Evolutionary conservation across 1,140 invertebrate genomes (phyloP), one percentile per base, ranked within the genome.

Genomic region (Sinella curviseta): DNA sequence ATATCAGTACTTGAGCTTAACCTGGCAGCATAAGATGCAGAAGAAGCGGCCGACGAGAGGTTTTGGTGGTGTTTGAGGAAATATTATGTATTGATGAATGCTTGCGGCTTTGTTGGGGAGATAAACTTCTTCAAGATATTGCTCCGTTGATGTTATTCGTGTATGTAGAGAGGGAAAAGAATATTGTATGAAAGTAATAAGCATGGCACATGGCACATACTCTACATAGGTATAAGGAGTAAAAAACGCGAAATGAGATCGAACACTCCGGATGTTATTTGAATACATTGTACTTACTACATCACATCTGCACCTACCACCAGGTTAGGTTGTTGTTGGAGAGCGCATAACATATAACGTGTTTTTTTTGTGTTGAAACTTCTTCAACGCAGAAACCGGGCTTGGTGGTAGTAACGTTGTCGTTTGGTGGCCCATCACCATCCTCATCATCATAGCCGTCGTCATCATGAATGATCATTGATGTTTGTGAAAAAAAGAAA

Each of bases 371-470:
- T n/a, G n/a, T n/a, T n/a, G n/a, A n/a, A n/a, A n/a, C n/a, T n/a
- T n/a, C n/a, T n/a, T n/a, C 39, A 12, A 20, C 20, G 39, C 20
- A 48, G 39, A 48, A 48, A 48, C 39, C 39, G 8, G 39, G 39
- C 39, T 12, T 48, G 39, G 39, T 48, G 39, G 39, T 20, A 48
- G 20, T 48, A 20, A 12, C 20, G 39, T 8, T 48, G 39, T 20
- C 39, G 12, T 30, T 31, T 70, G 65, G 65, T 70, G 65, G 65
- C 8, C 65, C 65, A 70, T 70, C 65, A 70, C 31, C 65, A n/a
- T 70, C 65, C 12, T 70, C 65, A 70, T 31, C 65, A 70, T 60
- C 55, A 60, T 60, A 3, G n/a, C n/a, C 12, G 24, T 14, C 14
- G 24, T 60, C 14, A 60, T 48, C 39, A 48, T 48, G 39, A 48